Evolutionary conservation across 2,113 vertebrate genomes (phyloP).

Genomic region (Chionomys nivalis): DNA sequence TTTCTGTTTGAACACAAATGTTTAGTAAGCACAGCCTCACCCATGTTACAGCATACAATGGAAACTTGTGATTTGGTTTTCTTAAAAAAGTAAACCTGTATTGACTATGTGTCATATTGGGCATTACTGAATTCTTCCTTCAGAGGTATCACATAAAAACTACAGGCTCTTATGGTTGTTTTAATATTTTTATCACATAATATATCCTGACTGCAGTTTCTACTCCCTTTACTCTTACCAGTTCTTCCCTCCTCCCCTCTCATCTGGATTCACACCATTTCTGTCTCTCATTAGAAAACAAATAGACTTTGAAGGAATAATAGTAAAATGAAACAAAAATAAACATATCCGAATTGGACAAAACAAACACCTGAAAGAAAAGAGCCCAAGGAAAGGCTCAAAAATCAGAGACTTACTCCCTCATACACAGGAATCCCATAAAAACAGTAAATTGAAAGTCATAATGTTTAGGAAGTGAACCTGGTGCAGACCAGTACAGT

Average conservation of each 20-base stretch:
- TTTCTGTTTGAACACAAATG: conserved; percentile 17
- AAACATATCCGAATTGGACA: neutral
- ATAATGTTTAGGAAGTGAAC: too few relatives aligned
- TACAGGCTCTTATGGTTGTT: neutral
- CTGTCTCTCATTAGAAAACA: neutral
- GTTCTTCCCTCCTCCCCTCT: too few relatives aligned
- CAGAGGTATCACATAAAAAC: neutral
- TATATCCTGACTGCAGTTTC: neutral
- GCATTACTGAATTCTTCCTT: conserved; percentile 1
- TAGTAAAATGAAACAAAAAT: neutral
- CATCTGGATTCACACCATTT: neutral
- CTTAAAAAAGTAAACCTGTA: neutral
- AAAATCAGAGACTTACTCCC: neutral
- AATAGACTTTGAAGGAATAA: neutral
- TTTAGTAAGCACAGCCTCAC: neutral
- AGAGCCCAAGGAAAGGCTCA: neutral
- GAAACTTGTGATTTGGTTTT: neutral
- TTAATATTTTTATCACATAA: neutral
- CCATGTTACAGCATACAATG: neutral
- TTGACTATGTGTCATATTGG: conserved; percentile 21
- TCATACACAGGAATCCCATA: neutral
- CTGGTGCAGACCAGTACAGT: neutral
- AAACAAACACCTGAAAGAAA: neutral
- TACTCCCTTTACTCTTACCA: neutral
- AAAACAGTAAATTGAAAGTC: neutral